These are phyloP conservation scores for Emys orbicularis DNA, from an alignment of 2,797 vertebrate species.

Conservation along the genomic window DNA sequence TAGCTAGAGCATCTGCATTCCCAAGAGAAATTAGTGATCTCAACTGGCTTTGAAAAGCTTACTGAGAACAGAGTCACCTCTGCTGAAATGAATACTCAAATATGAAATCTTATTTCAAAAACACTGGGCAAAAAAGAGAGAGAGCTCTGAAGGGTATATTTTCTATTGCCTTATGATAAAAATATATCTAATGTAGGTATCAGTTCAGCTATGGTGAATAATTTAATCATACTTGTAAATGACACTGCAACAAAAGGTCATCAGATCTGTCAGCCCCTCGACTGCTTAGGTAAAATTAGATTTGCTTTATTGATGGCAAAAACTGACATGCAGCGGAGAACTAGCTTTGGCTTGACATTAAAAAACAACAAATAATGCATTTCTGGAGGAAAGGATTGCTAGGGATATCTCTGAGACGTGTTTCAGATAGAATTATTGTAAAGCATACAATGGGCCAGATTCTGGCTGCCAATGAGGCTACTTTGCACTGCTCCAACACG, in stretches of 20 bases:
- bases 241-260: conserved; percentile 68
- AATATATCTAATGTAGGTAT: conserved; percentile 40
- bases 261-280: conserved; percentile 50
- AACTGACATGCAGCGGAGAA: not conserved
- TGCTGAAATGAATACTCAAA: conserved; percentile 32
- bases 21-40: not conserved
- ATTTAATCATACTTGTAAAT: conserved; percentile 76
- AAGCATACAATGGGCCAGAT: not conserved
- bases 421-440: not conserved
- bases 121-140: not conserved
- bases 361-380: not conserved
- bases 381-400: not conserved
- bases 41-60: conserved; percentile 12
- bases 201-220: conserved; percentile 55
- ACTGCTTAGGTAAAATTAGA: conserved; percentile 41
- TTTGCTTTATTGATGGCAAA: conserved; percentile 39
- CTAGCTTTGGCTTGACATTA: not conserved
- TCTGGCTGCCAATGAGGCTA: not conserved
- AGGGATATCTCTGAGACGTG: not conserved
- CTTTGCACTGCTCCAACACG: not conserved
- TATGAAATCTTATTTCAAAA: conserved; percentile 40
- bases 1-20: conserved; percentile 10
- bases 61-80: conserved; percentile 55
- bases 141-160: not conserved
- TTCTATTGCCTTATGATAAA: conserved; percentile 56